Base-by-base conservation (phyloP, 2,113 vertebrate species). In the Alosa alosa region DNA sequence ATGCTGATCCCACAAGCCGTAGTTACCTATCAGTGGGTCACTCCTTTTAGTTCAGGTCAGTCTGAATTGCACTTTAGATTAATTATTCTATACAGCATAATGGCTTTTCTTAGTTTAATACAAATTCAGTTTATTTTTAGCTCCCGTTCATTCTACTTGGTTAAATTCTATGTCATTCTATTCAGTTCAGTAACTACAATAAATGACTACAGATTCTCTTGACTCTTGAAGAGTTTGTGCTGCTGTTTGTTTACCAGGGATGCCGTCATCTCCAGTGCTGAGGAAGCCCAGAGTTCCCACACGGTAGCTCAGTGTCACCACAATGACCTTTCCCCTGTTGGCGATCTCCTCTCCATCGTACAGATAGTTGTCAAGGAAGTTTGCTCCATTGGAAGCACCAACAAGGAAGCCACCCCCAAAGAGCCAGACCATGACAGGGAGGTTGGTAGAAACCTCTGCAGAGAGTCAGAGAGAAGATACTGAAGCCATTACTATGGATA, bases 351-450 rank as follows among this genome's bases (percentile, higher is more conserved):
- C 90, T 0, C 98, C 98, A 0, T 93, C 93, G 0, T 99, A 99
- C 81, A 99, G 94, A 90, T 97, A 97, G 87, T 98, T 98, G 7
- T 89, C 0, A 64, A 97, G 86, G 84, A 99, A 94, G 88, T 97
- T 97, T 60, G 96, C 91, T 0, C 97, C 98, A 0, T 96, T 95
- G 0, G 95, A 57, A 0, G 93, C 88, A 44, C 98, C 98, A 0
- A 88, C 2, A 60, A 98, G 85, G 92, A 96, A 99, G 22, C 81
- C 98, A 0, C 98, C 98, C 0, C 98, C 97, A 0, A 93, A 99
- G 90, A 99, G 95, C 94, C 93, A 99, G 86, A 99, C 9, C 98
- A 99, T 99, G 83, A 99, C 97, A 0, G 98, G 97, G 87, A 99
- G 84, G 49, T 92, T 85, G 0, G 88, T 91, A 17, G 98, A 98